Percentiles rank a stretch among this genome's conserved stretches.
Conservation (phyloP, 2,888 invertebrate species). For the Pristionchus mayeri region DNA sequence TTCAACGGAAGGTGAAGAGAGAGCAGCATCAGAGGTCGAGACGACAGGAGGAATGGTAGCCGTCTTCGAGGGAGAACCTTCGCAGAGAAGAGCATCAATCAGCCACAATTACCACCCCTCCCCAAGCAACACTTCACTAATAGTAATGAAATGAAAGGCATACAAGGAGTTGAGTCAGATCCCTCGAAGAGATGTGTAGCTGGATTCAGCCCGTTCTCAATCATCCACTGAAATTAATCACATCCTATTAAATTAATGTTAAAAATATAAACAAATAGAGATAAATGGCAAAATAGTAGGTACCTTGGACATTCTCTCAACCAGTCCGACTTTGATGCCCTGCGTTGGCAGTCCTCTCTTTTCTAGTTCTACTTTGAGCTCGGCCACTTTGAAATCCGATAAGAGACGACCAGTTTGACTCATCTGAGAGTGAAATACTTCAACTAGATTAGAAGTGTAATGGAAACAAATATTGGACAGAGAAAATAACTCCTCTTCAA, state of each 20-base stretch:
- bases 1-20: not conserved
- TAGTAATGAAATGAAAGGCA: not conserved
- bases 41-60: not conserved
- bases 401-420: slow-evolving; percentile 24
- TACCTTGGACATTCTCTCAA: slow-evolving; percentile 36
- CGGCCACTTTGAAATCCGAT: slow-evolving; percentile 34
- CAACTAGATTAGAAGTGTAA: not conserved
- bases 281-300: not conserved
- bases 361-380: slow-evolving; percentile 45
- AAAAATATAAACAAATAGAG: not conserved
- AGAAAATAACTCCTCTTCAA: slow-evolving; percentile 26
- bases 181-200: slow-evolving; percentile 22
- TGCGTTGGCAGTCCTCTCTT: slow-evolving; percentile 38
- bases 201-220: slow-evolving; percentile 25
- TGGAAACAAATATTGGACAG: not conserved
- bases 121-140: not conserved
- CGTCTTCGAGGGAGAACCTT: slow-evolving; percentile 34
- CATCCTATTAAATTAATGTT: not conserved
- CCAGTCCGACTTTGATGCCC: slow-evolving; percentile 26
- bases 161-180: slow-evolving; percentile 8
- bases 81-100: slow-evolving; percentile 34
- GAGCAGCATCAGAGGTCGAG: not conserved
- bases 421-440: not conserved
- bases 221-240: slow-evolving; percentile 23
- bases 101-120: not conserved